A percentile compares a stretch with the other conserved stretches of the same genome.
phyloP scores from a whole-genome alignment of 1,140 invertebrate genomes.

The Saxidomus purpurata region DNA sequence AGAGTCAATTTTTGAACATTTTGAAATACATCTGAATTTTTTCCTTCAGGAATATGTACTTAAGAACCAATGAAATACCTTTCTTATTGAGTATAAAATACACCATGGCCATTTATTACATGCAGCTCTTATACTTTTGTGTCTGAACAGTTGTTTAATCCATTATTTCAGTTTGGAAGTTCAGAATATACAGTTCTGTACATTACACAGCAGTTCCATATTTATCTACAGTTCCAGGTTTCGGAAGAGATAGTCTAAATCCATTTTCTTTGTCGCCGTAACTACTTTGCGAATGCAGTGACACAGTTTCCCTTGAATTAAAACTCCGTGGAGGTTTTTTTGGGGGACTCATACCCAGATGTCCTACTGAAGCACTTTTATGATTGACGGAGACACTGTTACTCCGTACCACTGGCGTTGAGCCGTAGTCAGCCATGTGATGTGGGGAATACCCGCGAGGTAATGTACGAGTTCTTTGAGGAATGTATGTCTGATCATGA shows the following conservation, averaged over 20 bases:
- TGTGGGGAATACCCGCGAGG: slow-evolving; percentile 54
- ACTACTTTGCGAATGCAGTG: slow-evolving; percentile 61
- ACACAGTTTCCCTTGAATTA: slow-evolving; percentile 56
- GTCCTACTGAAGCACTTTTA: slow-evolving; percentile 62
- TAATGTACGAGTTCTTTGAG: slow-evolving; percentile 49
- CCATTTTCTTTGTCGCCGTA: slow-evolving; percentile 55
- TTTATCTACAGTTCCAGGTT: slow-evolving; percentile 61
- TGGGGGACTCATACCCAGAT: slow-evolving; percentile 54
- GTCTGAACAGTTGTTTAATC: too few species aligned
- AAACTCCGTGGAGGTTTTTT: slow-evolving; percentile 64
- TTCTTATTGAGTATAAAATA: too few species aligned
- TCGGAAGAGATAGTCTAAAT: slow-evolving; percentile 63
- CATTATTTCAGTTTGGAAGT: too few species aligned
- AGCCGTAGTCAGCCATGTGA: slow-evolving; percentile 23
- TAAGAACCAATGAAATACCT: too few species aligned
- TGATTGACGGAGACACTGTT: slow-evolving; percentile 38
- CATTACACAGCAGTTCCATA: slow-evolving; percentile 67
- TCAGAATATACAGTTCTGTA: too few species aligned
- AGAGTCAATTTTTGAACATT: too few species aligned
- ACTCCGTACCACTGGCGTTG: slow-evolving; percentile 45
- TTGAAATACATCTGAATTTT: too few species aligned
- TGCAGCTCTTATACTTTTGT: too few species aligned
- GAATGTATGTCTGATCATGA: slow-evolving; percentile 35
- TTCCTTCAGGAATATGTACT: too few species aligned
- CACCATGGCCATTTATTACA: too few species aligned